Base-by-base conservation (phyloP, 2,888 invertebrate species). In the Lucinisca nassula region DNA sequence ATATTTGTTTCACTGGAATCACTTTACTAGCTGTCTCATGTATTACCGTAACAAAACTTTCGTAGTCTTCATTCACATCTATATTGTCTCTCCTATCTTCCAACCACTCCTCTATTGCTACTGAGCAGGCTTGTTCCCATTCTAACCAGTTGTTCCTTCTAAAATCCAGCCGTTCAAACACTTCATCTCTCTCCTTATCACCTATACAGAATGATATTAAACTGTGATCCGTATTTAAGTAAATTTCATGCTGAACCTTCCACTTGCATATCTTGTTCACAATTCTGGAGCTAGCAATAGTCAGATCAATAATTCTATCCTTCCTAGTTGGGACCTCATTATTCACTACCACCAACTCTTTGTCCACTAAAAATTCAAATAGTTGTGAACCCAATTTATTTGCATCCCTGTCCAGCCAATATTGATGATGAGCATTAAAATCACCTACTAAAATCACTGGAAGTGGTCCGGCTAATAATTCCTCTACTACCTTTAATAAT, bases 1-100 rank as follows among this genome's bases (percentile, higher is more conserved):
- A 75, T 8, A 82, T 40, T 30, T 49, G 55, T n/a, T 61, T 82
- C 45, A 61, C 75, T 2, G 74, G 75, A n/a, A 82, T 61, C 8
- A 58, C 27, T 3, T 51, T 17, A 27, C 58, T 45, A 8, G 75
- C 40, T 21, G 0, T 17, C 30, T 35, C 27, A 14, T 45, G 21
- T 1, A 82, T n/a, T 21, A 74, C 1, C 14, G 35, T 21, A 2
- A 74, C 81, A 14, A 81, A 32, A 58, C 40, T 58, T 0, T 40
- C 24, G 21, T 80, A 80, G 27, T 73, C 80, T 14, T 55, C 38
- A 27, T 72, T 55, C 2, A 61, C 17, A 30, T 27, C 21, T 3
- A 3, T 37, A 8, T 6, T 8, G 4, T 1, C 2, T 17, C 14
- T 73, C 21, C 73, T 73, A 4, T n/a, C n/a, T 4, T n/a, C 40